Evolutionary conservation across 2,888 invertebrate genomes (phyloP).

Genomic region (Lamproptera curius): DNA sequence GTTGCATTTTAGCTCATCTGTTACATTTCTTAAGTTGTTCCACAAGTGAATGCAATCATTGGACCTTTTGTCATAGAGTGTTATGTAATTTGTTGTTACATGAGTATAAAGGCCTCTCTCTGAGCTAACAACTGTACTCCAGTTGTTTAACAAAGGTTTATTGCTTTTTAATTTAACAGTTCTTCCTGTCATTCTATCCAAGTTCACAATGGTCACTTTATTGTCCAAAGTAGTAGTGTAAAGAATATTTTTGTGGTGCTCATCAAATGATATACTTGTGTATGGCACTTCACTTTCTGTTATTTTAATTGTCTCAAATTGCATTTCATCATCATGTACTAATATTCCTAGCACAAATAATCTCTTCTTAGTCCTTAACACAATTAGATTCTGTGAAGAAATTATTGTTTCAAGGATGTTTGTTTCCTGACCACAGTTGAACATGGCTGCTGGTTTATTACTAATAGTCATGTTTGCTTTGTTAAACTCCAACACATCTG

Average conservation of each 20-base stretch:
- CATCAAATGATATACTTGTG: constrained; percentile 62
- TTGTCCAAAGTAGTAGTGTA: constrained; percentile 53
- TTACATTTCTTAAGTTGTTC: constrained; percentile 41
- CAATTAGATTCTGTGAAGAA: constrained; percentile 47
- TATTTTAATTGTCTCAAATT: constrained; percentile 47
- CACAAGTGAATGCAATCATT: constrained; percentile 42
- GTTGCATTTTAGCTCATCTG: constrained; percentile 50
- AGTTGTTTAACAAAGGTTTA: constrained; percentile 49
- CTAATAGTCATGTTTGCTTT: constrained; percentile 40
- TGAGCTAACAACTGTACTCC: constrained; percentile 56
- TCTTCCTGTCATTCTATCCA: constrained; percentile 53
- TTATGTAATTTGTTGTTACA: constrained; percentile 43
- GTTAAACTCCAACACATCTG: constrained; percentile 54
- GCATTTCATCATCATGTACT: constrained; percentile 31
- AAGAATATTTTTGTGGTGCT: constrained; percentile 55
- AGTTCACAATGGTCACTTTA: constrained; percentile 54
- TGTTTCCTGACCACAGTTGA: constrained; percentile 43
- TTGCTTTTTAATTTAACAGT: constrained; percentile 46
- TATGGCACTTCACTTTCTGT: constrained; percentile 52
- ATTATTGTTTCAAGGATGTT: constrained; percentile 61
- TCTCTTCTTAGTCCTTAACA: constrained; percentile 54
- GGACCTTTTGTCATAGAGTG: constrained; percentile 61
- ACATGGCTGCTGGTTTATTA: constrained; percentile 35
- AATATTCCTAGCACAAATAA: constrained; percentile 52
- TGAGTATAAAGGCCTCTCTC: constrained; percentile 53